phyloP scores from a whole-genome alignment of 2,888 invertebrate species.

The Anagyrus pseudococci region DNA sequence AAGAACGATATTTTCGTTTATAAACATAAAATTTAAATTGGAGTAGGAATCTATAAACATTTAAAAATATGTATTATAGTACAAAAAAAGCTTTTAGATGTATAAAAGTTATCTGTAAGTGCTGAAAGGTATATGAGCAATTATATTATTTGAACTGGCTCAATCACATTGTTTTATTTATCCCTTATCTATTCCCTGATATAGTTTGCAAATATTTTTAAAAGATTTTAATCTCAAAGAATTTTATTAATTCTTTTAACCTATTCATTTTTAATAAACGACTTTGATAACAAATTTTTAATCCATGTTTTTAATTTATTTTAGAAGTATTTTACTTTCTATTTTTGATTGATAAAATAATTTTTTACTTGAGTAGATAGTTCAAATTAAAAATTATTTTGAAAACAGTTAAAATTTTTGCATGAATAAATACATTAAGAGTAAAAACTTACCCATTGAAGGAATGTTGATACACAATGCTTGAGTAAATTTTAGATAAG shows the following conservation, averaged over 20 bases:
- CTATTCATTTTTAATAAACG: too few species aligned
- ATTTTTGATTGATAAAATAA: too few species aligned
- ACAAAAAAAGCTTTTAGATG: conserved; percentile 38
- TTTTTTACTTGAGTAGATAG: too few species aligned
- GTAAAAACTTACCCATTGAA: conserved; percentile 77
- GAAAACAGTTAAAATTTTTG: too few species aligned
- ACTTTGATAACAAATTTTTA: too few species aligned
- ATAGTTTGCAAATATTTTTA: background rate
- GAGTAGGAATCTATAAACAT: conserved; percentile 27
- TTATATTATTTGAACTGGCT: conserved; percentile 32
- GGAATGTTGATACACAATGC: conserved; percentile 91
- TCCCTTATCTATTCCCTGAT: background rate
- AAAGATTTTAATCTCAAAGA: background rate
- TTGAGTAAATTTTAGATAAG: conserved; percentile 87
- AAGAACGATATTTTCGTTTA: conserved; percentile 26
- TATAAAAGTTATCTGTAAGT: conserved; percentile 37
- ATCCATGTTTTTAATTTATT: too few species aligned
- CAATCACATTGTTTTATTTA: conserved; percentile 14
- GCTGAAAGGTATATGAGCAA: conserved; percentile 35
- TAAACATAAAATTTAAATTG: conserved; percentile 24
- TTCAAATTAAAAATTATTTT: too few species aligned
- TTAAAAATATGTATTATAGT: conserved; percentile 35
- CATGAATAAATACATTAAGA: conserved; percentile 1
- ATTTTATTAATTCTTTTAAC: too few species aligned
- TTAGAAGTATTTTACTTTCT: too few species aligned